These are phyloP conservation scores for Salvator merianae DNA, from an alignment of 2,113 vertebrate genomes.

Conservation along the genomic window DNA sequence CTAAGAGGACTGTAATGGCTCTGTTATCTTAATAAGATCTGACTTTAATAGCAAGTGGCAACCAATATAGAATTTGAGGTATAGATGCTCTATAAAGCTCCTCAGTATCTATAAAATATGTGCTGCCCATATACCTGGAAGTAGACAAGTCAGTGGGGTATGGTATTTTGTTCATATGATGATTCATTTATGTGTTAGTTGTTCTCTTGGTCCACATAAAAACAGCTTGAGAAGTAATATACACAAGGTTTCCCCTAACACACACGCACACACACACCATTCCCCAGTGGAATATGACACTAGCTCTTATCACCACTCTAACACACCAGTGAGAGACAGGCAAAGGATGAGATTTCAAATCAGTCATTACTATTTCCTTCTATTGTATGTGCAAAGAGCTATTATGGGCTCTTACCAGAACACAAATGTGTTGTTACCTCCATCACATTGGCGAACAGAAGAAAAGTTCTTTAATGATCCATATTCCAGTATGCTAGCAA, in stretches of 20 bases:
- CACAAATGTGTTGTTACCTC: background rate
- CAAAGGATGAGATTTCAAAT: background rate
- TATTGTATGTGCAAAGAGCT: background rate
- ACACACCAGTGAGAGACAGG: background rate
- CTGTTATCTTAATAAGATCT: conserved; percentile 24
- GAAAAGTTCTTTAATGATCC: background rate
- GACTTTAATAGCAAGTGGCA: background rate
- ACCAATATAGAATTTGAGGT: background rate
- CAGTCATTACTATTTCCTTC: background rate
- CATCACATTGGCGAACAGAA: too few species aligned
- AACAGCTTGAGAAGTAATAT: background rate
- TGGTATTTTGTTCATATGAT: background rate
- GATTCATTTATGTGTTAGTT: background rate
- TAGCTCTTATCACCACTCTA: background rate
- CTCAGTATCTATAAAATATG: background rate
- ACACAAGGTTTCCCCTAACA: background rate
- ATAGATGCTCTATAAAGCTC: background rate
- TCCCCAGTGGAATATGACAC: background rate
- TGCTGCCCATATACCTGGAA: background rate
- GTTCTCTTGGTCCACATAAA: background rate
- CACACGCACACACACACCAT: too few species aligned
- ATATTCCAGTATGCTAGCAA: background rate
- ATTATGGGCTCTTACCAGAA: background rate
- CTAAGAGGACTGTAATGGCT: background rate
- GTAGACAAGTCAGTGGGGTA: background rate